Conservation (phyloP, 2,113 vertebrate species). For the Grammomys surdaster region DNA sequence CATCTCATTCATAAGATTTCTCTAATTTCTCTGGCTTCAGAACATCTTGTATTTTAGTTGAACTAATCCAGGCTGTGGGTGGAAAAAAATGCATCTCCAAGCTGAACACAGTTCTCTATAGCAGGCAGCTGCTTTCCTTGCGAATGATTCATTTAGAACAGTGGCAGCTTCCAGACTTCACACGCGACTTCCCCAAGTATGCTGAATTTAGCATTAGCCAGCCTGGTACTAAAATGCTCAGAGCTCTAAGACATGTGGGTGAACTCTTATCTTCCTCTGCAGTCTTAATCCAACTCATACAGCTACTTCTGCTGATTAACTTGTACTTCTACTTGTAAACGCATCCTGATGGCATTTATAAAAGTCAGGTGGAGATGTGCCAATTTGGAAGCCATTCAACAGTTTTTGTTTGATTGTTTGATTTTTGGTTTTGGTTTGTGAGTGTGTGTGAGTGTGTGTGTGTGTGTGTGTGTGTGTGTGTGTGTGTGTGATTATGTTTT, state of each 20-base stretch:
- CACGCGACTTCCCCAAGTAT: constrained; percentile 74
- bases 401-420: background rate
- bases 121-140: constrained; percentile 59
- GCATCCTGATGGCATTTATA: constrained; percentile 39
- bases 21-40: constrained; percentile 61
- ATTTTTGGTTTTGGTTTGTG: too few species aligned
- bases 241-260: constrained; percentile 76
- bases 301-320: constrained; percentile 38
- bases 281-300: constrained; percentile 50
- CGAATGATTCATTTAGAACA: constrained; percentile 73
- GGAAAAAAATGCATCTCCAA: background rate
- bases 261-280: constrained; percentile 66
- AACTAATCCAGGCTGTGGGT: constrained; percentile 56
- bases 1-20: constrained; percentile 72
- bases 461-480: too few species aligned
- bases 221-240: constrained; percentile 77
- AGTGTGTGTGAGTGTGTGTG: too few species aligned
- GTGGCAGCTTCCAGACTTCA: constrained; percentile 74
- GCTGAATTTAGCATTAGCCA: constrained; percentile 70
- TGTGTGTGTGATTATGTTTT: background rate
- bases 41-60: constrained; percentile 55
- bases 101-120: constrained; percentile 69
- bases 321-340: constrained; percentile 65
- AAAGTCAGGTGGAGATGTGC: constrained; percentile 49
- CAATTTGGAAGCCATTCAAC: constrained; percentile 30